Evolutionary conservation across 2,797 vertebrate genomes (phyloP).

Genomic region (Heliangelus exortis): DNA sequence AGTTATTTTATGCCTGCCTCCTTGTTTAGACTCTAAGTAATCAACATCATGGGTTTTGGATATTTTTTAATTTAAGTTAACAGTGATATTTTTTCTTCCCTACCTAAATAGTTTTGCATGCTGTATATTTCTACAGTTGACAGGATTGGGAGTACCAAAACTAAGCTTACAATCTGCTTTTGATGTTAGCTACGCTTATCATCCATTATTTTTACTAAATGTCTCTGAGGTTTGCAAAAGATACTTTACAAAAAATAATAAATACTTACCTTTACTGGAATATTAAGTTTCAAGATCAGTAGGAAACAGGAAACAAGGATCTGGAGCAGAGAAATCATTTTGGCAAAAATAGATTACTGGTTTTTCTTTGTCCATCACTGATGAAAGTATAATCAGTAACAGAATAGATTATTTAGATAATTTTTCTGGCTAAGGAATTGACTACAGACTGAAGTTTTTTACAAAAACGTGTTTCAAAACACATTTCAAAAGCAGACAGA

Average conservation of each 20-base stretch:
- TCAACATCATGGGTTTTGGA: neutral
- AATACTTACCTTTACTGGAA: neutral
- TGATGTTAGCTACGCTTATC: neutral
- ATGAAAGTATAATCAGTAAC: neutral
- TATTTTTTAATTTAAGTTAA: neutral
- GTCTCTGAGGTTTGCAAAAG: neutral
- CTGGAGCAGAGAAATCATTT: neutral
- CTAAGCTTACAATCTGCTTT: neutral
- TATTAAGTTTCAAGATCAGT: neutral
- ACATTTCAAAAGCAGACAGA: neutral
- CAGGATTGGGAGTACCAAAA: neutral
- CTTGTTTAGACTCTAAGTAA: neutral
- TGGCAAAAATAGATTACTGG: neutral
- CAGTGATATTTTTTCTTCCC: neutral
- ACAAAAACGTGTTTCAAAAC: neutral
- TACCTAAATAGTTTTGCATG: neutral
- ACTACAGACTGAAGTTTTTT: neutral
- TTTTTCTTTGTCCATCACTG: neutral
- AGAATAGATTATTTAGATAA: neutral
- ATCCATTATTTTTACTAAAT: neutral
- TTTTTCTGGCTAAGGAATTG: neutral
- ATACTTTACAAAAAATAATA: neutral
- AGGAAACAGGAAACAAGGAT: neutral
- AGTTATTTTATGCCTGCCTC: neutral
- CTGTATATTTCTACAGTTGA: neutral